Base-by-base conservation (phyloP, 2,888 invertebrate genomes). In the Campopleginae sp. region DNA sequence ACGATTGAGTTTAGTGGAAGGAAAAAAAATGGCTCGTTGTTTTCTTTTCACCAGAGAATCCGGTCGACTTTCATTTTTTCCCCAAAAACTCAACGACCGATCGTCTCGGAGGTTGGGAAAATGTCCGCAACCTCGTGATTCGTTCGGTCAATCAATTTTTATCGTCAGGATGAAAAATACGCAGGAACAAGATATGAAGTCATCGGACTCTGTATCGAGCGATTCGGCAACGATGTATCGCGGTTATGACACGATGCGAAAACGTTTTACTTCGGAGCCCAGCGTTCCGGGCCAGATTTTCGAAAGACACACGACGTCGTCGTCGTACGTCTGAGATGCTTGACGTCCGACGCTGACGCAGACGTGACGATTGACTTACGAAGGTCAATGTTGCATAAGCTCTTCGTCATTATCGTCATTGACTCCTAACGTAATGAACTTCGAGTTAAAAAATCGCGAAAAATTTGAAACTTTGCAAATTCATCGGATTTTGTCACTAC, bases 331-430 rank as follows among this genome's bases (percentile, higher is more conserved):
- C 78, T n/a, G 58, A 38, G 38, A 58, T 46, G 68, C 58, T 17
- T 48, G 82, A 84, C 83, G 80, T 74, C 84, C 70, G 79, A 84
- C 82, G 88, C 88, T 90, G 91, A 91, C 90, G 87, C 87, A 87
- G 84, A 81, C 80, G 86, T 89, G 91, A 91, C 90, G 91, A 89
- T 87, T 84, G 85, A 89, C 87, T 84, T 86, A 90, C 87, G 90
- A 91, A 92, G 91, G 92, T 92, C 92, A 92, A 91, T 92, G 92
- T 92, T 92, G 91, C 87, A 89, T 92, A 92, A 92, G 88, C 87
- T 87, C 87, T 88, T 78, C 74, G 83, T 86, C 75, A 82, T 86
- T 78, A 74, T 71, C 77, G 44, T 7, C 46, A 85, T 5, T 31
- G 44, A 46, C 23, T 42, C 44, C 44, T 33, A 33, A 58, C 65